Conservation (phyloP, 2,797 vertebrate species). For the Enteromius treurensis region DNA sequence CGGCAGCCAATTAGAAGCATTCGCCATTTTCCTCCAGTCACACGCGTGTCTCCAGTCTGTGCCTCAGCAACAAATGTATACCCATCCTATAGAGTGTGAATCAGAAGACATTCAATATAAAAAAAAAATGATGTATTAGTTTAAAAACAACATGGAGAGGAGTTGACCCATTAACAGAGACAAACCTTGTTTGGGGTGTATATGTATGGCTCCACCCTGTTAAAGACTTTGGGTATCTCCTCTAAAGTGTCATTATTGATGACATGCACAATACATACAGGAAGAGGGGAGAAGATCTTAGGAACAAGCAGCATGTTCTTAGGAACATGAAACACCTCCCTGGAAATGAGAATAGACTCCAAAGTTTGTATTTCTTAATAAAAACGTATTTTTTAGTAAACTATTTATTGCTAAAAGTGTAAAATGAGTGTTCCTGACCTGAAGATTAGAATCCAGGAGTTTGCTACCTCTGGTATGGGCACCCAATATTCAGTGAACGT, state of each 20-base stretch:
- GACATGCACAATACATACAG: slow-evolving; percentile 81
- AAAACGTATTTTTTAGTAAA: background rate
- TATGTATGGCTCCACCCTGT: slow-evolving; percentile 74
- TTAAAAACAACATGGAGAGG: background rate
- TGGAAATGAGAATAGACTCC: slow-evolving; percentile 62
- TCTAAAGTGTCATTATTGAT: slow-evolving; percentile 90
- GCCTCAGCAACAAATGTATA: slow-evolving; percentile 90
- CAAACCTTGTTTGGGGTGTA: slow-evolving; percentile 89
- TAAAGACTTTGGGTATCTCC: slow-evolving; percentile 81
- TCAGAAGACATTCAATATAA: background rate
- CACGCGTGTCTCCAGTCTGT: slow-evolving; percentile 64
- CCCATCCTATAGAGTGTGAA: slow-evolving; percentile 74
- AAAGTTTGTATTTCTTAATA: background rate
- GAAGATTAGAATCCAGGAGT: slow-evolving; percentile 87
- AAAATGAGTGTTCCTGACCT: slow-evolving; percentile 75
- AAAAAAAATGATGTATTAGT: background rate
- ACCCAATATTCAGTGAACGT: slow-evolving; percentile 82
- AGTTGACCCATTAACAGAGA: slow-evolving; percentile 9
- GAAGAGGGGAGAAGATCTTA: slow-evolving; percentile 79
- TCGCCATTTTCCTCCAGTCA: slow-evolving; percentile 78
- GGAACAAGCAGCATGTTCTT: slow-evolving; percentile 84
- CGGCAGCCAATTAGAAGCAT: slow-evolving; percentile 82
- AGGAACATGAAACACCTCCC: slow-evolving; percentile 86
- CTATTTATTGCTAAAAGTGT: slow-evolving; percentile 4
- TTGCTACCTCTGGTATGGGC: slow-evolving; percentile 75